phyloP scores from a whole-genome alignment of 2,113 vertebrate species.

The human region DNA sequence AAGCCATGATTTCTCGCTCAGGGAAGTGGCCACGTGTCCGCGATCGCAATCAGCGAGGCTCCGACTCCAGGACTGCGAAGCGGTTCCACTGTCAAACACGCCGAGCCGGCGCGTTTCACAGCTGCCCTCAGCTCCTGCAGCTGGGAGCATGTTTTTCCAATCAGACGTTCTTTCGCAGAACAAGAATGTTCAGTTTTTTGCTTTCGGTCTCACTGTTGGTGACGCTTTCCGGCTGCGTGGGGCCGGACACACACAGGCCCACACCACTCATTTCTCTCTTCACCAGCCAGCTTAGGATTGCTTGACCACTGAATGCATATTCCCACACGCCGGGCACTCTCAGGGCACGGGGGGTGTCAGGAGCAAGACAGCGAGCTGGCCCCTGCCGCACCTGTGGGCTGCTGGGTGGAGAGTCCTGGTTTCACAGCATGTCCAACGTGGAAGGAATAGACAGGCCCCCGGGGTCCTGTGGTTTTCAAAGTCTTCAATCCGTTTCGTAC shows the following conservation, averaged over 20 bases:
- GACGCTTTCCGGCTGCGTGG: background rate
- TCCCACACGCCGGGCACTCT: accelerated
- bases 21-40: background rate
- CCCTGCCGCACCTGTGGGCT: accelerated
- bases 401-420: background rate
- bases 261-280: background rate
- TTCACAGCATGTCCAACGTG: accelerated
- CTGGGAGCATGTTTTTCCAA: background rate
- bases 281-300: accelerated
- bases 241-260: background rate
- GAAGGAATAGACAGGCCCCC: accelerated
- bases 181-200: background rate
- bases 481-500: accelerated
- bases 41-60: background rate
- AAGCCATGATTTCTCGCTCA: background rate
- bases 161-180: background rate
- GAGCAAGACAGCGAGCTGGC: accelerated
- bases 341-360: accelerated
- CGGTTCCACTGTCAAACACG: background rate
- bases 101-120: slow-evolving; percentile 33
- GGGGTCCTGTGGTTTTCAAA: background rate
- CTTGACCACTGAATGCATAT: accelerated
- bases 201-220: background rate
- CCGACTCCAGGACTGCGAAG: background rate
- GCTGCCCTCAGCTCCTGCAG: background rate